Evolutionary conservation across 2,888 invertebrate species (phyloP), one percentile per base, ranked within the genome.

Genomic region (Crossocerus cetratus): DNA sequence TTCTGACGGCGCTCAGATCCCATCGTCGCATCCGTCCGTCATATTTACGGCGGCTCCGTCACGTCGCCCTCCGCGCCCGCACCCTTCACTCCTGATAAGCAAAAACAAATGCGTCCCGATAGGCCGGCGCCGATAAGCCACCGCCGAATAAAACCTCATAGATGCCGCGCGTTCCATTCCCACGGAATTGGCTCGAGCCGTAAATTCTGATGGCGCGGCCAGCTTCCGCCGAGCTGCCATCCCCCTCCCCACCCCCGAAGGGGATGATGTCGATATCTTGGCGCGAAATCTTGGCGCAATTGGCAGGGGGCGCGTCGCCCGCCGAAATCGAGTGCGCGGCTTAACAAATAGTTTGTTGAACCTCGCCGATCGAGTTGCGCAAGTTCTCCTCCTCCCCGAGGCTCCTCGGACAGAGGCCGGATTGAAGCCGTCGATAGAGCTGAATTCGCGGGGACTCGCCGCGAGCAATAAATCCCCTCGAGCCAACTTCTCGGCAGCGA

Each of bases 41-140:
- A 87, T 86, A 85, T 88, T 87, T 86, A 87, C 85, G 84, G 82
- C 76, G 80, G 74, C 76, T 72, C 74, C 76, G 81, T 82, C 80
- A 86, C 84, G 83, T 49, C 49, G 49, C 14, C 16, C 16, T 5
- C 49, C 16, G 32, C 23, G 23, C 32, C 5, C 32, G 3, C 77
- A 69, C 62, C 49, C 49, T 49, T 49, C 45, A 14, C 11, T 49
- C 3, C 18, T 75, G 88, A 88, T 88, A 88, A 87, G 86, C 87
- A 87, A 87, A 88, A 88, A 88, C 87, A 88, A 88, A 88, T 87
- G 88, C 86, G 83, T 81, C 79, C 69, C 80, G 86, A 88, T 86
- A 86, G 82, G 79, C 63, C 65, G 53, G 57, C 32, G 62, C 71
- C 74, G 85, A 86, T 86, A 83, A 81, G 62, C 63, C 42, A 21